Evolutionary conservation across 2,888 invertebrate species (phyloP).

Genomic region (Tinea pellionella): DNA sequence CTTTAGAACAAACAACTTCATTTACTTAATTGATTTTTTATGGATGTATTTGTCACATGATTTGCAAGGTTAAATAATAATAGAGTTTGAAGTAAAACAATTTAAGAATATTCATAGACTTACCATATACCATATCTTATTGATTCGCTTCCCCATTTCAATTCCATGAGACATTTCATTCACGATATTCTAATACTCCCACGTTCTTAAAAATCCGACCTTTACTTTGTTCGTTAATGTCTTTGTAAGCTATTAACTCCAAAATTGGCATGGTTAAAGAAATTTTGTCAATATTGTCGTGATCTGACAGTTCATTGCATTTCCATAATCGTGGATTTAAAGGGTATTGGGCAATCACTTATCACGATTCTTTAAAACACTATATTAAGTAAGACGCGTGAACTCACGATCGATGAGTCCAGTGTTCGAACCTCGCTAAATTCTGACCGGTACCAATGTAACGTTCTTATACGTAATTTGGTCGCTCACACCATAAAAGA

Average conservation of each 20-base stretch:
- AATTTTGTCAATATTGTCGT: constrained; percentile 33
- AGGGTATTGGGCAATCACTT: constrained; percentile 31
- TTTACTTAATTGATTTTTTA: background rate
- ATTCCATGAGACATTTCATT: background rate
- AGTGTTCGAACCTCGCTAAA: too few species aligned
- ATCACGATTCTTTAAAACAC: constrained; percentile 14
- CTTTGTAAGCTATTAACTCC: constrained; percentile 33
- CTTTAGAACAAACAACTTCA: background rate
- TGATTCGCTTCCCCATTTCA: constrained; percentile 1
- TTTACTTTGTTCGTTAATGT: constrained; percentile 24
- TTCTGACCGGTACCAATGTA: too few species aligned
- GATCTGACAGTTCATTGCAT: constrained; percentile 40
- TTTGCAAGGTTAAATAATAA: background rate
- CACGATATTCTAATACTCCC: constrained; percentile 18
- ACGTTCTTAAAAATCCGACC: constrained; percentile 17
- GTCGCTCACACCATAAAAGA: too few species aligned
- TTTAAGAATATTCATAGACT: background rate
- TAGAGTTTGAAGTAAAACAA: background rate
- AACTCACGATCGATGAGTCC: too few species aligned
- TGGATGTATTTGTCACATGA: background rate
- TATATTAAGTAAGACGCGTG: background rate
- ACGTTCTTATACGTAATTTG: too few species aligned
- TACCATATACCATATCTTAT: background rate
- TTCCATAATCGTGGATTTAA: constrained; percentile 44
- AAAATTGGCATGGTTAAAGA: constrained; percentile 38